Percentiles rank a stretch among this genome's conserved stretches.
phyloP scores from a whole-genome alignment of 2,797 vertebrate genomes.

The Monodelphis domestica region DNA sequence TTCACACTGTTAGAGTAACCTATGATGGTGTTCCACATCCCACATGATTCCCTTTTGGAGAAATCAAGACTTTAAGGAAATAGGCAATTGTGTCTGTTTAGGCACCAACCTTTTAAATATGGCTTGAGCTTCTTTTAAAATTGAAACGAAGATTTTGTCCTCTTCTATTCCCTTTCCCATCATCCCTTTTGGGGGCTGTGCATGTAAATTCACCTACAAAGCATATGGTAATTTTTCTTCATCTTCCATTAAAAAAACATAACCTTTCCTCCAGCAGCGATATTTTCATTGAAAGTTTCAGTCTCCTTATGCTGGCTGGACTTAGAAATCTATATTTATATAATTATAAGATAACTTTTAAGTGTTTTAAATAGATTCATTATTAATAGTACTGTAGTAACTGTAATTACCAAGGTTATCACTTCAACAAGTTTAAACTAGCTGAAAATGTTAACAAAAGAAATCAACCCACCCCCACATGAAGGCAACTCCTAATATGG shows the following conservation, averaged over 20 bases:
- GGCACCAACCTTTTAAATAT: slow-evolving; percentile 61
- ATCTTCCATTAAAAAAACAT: slow-evolving; percentile 68
- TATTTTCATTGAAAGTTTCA: slow-evolving; percentile 58
- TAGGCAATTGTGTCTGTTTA: slow-evolving; percentile 46
- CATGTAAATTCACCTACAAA: slow-evolving; percentile 62
- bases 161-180: neutral
- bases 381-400: slow-evolving; percentile 45
- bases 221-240: slow-evolving; percentile 59
- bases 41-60: slow-evolving; percentile 54
- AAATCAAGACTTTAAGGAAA: slow-evolving; percentile 52
- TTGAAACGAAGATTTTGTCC: slow-evolving; percentile 66
- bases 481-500: slow-evolving; percentile 51
- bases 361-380: slow-evolving; percentile 67
- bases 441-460: slow-evolving; percentile 57
- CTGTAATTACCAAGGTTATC: slow-evolving; percentile 62
- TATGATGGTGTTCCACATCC: slow-evolving; percentile 37
- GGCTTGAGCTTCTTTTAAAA: slow-evolving; percentile 67
- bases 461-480: slow-evolving; percentile 51
- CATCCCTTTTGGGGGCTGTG: slow-evolving; percentile 48
- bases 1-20: slow-evolving; percentile 13
- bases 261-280: slow-evolving; percentile 58
- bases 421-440: slow-evolving; percentile 58
- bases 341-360: slow-evolving; percentile 62
- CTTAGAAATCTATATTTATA: slow-evolving; percentile 65
- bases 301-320: slow-evolving; percentile 51